These are phyloP conservation scores for Hirudo medicinalis DNA, from an alignment of 1,140 invertebrate species.

Conservation along the genomic window DNA sequence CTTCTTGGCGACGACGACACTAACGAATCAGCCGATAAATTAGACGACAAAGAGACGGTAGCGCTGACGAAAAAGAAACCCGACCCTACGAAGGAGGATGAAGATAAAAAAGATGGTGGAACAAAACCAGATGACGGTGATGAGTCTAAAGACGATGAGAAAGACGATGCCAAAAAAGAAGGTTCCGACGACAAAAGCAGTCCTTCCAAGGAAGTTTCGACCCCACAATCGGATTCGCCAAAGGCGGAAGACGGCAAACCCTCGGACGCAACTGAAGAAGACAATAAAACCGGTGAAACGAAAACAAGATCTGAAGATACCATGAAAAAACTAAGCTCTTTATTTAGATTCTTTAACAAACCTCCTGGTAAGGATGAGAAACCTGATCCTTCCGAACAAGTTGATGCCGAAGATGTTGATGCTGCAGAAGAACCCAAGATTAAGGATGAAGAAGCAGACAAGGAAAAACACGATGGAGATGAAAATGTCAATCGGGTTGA, in stretches of 20 bases:
- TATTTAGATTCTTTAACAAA: conserved; percentile 11
- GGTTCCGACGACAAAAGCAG: too few relatives aligned
- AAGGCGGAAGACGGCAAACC: neutral
- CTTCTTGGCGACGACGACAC: too few relatives aligned
- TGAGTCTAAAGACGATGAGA: too few relatives aligned
- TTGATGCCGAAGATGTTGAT: neutral
- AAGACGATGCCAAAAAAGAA: too few relatives aligned
- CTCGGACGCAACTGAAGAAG: neutral
- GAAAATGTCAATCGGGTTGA: too few relatives aligned
- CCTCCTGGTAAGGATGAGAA: neutral
- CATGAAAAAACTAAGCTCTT: neutral
- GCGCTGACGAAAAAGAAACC: conserved; percentile 5
- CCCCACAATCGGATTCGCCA: neutral
- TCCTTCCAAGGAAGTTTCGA: conserved; percentile 1
- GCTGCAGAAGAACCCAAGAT: neutral
- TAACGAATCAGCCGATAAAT: too few relatives aligned
- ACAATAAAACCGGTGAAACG: neutral
- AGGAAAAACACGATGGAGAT: neutral
- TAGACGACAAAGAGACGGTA: neutral
- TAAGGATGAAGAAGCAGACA: neutral
- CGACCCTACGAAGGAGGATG: neutral
- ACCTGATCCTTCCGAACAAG: neutral
- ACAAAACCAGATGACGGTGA: neutral
- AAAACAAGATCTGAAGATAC: neutral
- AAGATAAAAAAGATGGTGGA: neutral